Evolutionary conservation across 2,113 vertebrate species (phyloP).

Genomic region (Lynx canadensis): DNA sequence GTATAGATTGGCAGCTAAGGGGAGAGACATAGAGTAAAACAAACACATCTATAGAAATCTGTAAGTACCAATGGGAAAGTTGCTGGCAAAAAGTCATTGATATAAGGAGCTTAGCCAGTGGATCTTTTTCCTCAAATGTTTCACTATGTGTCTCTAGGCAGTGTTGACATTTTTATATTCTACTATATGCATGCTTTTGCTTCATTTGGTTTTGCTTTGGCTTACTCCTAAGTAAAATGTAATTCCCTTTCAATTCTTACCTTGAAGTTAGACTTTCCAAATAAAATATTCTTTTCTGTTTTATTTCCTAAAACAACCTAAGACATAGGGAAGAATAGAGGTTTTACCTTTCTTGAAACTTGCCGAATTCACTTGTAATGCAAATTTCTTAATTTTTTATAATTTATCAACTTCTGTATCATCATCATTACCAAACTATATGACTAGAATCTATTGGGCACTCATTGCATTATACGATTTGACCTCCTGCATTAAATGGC

Average conservation of each 20-base stretch:
- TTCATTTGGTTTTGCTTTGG: neutral
- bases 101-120: neutral
- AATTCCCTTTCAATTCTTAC: neutral
- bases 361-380: neutral
- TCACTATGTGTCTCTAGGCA: neutral
- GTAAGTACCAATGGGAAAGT: neutral
- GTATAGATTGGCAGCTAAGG: neutral
- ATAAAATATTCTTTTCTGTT: neutral
- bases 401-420: neutral
- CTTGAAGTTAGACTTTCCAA: slow-evolving; percentile 9
- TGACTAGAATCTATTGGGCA: neutral
- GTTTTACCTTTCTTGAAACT: neutral
- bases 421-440: neutral
- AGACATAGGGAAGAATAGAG: neutral
- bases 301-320: neutral
- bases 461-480: neutral
- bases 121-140: neutral
- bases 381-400: neutral
- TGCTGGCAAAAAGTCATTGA: neutral
- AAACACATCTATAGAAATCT: neutral
- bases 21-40: neutral
- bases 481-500: neutral
- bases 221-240: slow-evolving; percentile 35
- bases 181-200: neutral
- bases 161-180: slow-evolving; percentile 1